These are phyloP conservation scores for Saccostrea cuccullata DNA, from an alignment of 1,140 invertebrate genomes.

Conservation along the genomic window DNA sequence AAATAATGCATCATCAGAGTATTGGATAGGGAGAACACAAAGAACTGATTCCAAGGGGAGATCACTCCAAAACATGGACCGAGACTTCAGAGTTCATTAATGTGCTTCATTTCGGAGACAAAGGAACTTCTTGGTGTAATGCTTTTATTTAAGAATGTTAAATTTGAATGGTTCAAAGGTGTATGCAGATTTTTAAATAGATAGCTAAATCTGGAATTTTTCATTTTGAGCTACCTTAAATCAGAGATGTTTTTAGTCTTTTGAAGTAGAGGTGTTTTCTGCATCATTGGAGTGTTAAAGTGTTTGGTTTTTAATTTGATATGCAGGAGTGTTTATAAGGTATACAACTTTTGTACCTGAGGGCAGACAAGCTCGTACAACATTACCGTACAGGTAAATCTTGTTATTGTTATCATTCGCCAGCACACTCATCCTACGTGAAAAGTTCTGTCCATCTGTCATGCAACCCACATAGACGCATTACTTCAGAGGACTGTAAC, in stretches of 20 bases:
- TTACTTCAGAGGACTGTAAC: background rate
- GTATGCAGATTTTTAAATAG: background rate
- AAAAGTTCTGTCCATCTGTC: slow-evolving; percentile 17
- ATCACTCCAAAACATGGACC: background rate
- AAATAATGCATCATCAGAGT: slow-evolving; percentile 19
- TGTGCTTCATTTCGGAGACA: background rate
- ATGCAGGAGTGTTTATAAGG: slow-evolving; percentile 19
- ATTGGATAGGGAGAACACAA: slow-evolving; percentile 4
- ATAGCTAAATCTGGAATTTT: background rate
- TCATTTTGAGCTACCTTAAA: background rate
- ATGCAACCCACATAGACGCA: background rate
- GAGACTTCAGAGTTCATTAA: background rate
- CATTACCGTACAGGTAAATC: background rate
- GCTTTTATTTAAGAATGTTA: background rate
- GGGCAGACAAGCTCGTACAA: slow-evolving; percentile 24
- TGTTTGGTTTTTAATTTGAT: slow-evolving; percentile 8
- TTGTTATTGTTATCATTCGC: slow-evolving; percentile 9
- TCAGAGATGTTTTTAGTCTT: background rate
- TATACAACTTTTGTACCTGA: slow-evolving; percentile 11
- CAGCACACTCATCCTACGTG: slow-evolving; percentile 7
- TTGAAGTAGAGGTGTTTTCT: background rate
- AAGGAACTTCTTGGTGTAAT: background rate
- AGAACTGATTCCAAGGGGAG: background rate
- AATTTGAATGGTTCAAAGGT: background rate
- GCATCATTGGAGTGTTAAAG: slow-evolving; percentile 1